Percentiles rank a stretch among this genome's conserved stretches.
phyloP scores from a whole-genome alignment of 2,888 invertebrate genomes.

The Apoda limacodes region DNA sequence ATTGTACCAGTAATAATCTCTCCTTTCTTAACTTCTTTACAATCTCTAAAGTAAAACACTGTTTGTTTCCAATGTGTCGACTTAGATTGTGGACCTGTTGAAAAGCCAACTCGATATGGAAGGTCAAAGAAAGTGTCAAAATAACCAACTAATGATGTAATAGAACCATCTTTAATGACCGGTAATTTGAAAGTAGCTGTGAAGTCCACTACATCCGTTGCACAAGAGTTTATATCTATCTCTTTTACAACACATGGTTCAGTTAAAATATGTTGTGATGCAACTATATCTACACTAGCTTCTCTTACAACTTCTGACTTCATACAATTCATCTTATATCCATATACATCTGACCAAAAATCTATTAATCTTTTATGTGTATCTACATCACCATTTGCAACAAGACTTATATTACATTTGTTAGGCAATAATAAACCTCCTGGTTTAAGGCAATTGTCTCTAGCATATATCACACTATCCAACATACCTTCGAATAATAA shows the following conservation, averaged over 20 bases:
- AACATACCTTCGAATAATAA: conserved; percentile 97
- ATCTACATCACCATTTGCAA: conserved; percentile 82
- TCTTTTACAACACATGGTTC: conserved; percentile 74
- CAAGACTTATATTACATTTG: conserved; percentile 83
- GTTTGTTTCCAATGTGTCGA: conserved; percentile 97
- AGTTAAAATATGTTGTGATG: conserved; percentile 73
- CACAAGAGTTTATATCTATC: conserved; percentile 82
- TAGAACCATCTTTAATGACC: conserved; percentile 71
- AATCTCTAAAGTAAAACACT: conserved; percentile 83
- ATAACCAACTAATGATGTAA: conserved; percentile 90
- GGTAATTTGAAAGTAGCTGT: conserved; percentile 75
- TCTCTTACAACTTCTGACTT: conserved; percentile 85
- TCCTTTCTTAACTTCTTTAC: conserved; percentile 77
- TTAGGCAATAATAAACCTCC: conserved; percentile 87
- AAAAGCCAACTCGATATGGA: conserved; percentile 74
- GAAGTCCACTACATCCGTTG: conserved; percentile 78
- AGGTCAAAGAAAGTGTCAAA: conserved; percentile 91
- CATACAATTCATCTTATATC: conserved; percentile 94
- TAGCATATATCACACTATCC: conserved; percentile 90
- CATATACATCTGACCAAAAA: conserved; percentile 95
- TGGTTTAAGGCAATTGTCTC: conserved; percentile 82
- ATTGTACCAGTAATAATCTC: conserved; percentile 74
- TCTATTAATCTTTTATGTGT: conserved; percentile 79
- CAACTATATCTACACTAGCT: conserved; percentile 65
- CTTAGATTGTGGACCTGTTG: conserved; percentile 80